phyloP scores from a whole-genome alignment of 1,140 invertebrate genomes.

The Philotrypesis tridentata region DNA sequence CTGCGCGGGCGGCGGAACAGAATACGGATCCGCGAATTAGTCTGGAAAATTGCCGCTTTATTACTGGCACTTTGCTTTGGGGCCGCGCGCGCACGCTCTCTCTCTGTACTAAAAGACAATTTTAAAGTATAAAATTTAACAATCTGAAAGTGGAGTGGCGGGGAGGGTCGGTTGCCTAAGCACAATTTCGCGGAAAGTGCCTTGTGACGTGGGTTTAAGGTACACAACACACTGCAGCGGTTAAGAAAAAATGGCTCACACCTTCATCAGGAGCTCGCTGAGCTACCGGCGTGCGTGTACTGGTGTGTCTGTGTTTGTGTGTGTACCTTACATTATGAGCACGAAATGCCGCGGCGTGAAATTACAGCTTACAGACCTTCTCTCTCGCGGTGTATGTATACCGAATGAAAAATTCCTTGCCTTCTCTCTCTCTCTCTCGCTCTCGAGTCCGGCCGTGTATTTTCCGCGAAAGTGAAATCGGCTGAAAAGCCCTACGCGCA shows the following conservation, averaged over 20 bases:
- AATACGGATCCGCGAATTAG: neutral
- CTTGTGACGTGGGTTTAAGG: too few relatives aligned
- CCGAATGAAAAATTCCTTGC: conserved; percentile 17
- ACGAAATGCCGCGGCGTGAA: conserved; percentile 19
- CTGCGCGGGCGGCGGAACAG: neutral
- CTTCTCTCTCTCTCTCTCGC: neutral
- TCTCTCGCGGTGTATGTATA: neutral
- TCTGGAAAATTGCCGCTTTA: too few relatives aligned
- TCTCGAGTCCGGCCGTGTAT: conserved; percentile 18
- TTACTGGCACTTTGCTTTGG: too few relatives aligned
- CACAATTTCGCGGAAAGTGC: too few relatives aligned
- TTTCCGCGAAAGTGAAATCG: conserved; percentile 48
- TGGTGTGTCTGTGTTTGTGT: too few relatives aligned
- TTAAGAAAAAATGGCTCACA: neutral
- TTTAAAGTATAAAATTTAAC: neutral
- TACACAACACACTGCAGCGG: too few relatives aligned
- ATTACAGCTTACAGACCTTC: conserved; percentile 9
- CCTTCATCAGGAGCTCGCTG: neutral
- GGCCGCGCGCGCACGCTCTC: too few relatives aligned
- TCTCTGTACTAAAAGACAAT: too few relatives aligned
- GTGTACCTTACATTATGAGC: conserved; percentile 2
- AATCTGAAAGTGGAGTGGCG: neutral
- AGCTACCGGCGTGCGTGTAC: too few relatives aligned
- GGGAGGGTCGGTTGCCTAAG: too few relatives aligned
- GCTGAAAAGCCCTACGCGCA: conserved; percentile 20